A percentile compares a stretch with the other conserved stretches of the same genome.
Conservation (phyloP, 2,113 vertebrate genomes). For the Microtus richardsoni region DNA sequence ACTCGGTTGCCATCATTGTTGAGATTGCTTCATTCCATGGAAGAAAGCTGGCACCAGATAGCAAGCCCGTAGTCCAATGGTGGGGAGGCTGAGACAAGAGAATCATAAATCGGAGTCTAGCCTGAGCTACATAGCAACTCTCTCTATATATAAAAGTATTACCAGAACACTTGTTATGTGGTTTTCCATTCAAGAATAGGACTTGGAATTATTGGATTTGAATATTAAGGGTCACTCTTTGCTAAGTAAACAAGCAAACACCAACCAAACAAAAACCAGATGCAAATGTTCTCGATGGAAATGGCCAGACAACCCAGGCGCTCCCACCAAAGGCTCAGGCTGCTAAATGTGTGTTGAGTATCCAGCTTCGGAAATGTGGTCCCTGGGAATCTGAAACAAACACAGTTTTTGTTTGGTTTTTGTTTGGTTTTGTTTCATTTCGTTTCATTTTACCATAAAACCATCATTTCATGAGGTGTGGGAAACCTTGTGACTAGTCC, state of each 20-base stretch:
- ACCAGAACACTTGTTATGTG: neutral
- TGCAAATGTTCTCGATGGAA: neutral
- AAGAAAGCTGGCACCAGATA: neutral
- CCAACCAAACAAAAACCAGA: neutral
- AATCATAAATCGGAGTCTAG: neutral
- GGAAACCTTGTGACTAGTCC: neutral
- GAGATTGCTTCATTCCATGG: neutral
- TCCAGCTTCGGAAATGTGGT: conserved; percentile 15
- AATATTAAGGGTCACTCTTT: neutral
- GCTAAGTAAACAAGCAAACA: neutral
- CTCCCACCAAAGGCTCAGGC: neutral
- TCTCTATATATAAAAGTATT: neutral
- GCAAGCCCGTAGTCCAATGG: neutral
- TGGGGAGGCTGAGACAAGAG: neutral
- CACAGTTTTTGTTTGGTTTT: conserved; percentile 8
- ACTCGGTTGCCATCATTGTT: neutral
- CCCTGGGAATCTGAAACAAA: conserved; percentile 25
- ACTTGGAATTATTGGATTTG: neutral
- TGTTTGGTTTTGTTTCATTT: conserved; percentile 26
- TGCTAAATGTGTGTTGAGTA: neutral
- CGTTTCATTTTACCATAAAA: conserved; percentile 53
- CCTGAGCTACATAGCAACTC: neutral
- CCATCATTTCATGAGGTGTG: conserved; percentile 48
- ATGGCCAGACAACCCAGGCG: neutral
- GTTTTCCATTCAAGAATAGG: conserved; percentile 5